Conservation (phyloP, 2,113 vertebrate species). For the Gobiocypris rarus region DNA sequence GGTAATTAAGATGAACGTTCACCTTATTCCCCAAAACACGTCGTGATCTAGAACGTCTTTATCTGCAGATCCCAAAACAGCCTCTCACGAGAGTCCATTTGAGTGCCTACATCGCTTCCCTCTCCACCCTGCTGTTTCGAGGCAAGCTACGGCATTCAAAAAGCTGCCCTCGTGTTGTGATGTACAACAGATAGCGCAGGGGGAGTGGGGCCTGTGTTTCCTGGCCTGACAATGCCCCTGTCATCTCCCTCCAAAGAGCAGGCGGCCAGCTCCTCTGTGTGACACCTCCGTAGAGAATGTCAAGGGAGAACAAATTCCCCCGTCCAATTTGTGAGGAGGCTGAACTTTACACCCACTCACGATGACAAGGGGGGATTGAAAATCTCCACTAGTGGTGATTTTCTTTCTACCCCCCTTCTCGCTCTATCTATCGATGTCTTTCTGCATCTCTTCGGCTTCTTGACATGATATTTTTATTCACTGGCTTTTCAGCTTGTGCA, state of each 20-base stretch:
- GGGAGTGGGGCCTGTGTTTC: slow-evolving; percentile 20
- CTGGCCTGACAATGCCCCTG: slow-evolving; percentile 73
- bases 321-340: slow-evolving; percentile 75
- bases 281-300: slow-evolving; percentile 74
- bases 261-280: slow-evolving; percentile 66
- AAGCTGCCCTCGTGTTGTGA: background rate
- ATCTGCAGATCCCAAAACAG: slow-evolving; percentile 22
- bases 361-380: slow-evolving; percentile 63
- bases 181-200: slow-evolving; percentile 16
- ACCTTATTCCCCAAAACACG: slow-evolving; percentile 32
- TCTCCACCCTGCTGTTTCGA: slow-evolving; percentile 37
- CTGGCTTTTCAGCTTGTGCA: slow-evolving; percentile 42
- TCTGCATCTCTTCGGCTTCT: slow-evolving; percentile 39
- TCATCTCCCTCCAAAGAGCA: slow-evolving; percentile 69
- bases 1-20: slow-evolving; percentile 49
- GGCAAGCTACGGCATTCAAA: background rate
- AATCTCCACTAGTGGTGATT: slow-evolving; percentile 69
- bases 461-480: slow-evolving; percentile 76
- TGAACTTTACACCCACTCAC: slow-evolving; percentile 70
- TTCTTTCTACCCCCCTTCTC: slow-evolving; percentile 58
- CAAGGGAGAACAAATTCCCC: slow-evolving; percentile 73
- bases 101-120: background rate
- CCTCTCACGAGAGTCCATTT: slow-evolving; percentile 3
- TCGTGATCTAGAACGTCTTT: slow-evolving; percentile 32
- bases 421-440: slow-evolving; percentile 43